Evolutionary conservation across 2,113 vertebrate genomes (phyloP), one percentile per base, ranked within the genome.

Genomic region (Okapia johnstoni): DNA sequence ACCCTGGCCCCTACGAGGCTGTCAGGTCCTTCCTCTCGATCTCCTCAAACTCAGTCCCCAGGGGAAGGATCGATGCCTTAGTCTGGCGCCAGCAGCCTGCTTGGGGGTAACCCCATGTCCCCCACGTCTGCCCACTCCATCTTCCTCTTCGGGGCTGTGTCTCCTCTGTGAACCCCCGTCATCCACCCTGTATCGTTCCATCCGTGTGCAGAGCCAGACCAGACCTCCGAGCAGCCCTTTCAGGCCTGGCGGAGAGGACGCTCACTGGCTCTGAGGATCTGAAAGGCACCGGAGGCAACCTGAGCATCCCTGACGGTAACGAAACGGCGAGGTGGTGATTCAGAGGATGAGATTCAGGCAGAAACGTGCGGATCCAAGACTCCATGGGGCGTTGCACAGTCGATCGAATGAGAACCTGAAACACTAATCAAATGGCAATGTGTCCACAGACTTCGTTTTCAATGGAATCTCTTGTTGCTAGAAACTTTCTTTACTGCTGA

Each of bases 311-410:
- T 43, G 11, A 17, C 10, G 11, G 84, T 30, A 21, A 21, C 28
- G 7, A 46, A 7, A 15, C 5, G 6, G 28, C 4, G 36, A 0
- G 3, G 17, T 52, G 30, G 14, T 16, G 33, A 14, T 1, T 9
- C 57, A 6, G 17, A 52, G 21, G 4, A 7, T 33, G 46, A 36
- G 46, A 26, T 2, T 21, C 14, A 13, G 21, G 48, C 0, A 0
- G 21, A n/a, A 52, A 33, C 10, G 3, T 6, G 85, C 30, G 3
- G 60, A 10, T 6, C 33, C 48, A 2, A 36, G 85, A 16, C 0
- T 5, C 60, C 21, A 21, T 10, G 30, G 46, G 85, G 6, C 17
- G 46, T 6, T 28, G 12, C n/a, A 28, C 33, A 17, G 48, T 15
- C 3, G 1, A 17, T 6, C 4, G 5, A 26, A 11, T 2, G 9